Conservation (phyloP, 2,888 invertebrate species). For the Ormyrus rosae region DNA sequence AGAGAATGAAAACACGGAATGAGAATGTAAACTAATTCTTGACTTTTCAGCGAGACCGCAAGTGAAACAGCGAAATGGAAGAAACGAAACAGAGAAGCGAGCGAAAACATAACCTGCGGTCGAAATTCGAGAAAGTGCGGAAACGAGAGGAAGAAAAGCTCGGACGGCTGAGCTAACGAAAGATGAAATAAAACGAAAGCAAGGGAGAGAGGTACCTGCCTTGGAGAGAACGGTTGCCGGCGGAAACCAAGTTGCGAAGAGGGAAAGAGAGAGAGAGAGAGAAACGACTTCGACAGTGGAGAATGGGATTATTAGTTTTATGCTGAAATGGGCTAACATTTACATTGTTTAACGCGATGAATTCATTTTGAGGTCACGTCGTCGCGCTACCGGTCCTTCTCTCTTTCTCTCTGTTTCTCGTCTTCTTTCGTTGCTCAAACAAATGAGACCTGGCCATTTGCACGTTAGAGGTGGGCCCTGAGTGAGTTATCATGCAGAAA, state of each 20-base stretch:
- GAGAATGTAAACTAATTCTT: background rate
- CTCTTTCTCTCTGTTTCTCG: background rate
- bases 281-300: constrained; percentile 16
- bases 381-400: constrained; percentile 59
- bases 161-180: background rate
- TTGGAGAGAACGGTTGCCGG: constrained; percentile 68
- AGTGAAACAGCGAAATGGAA: background rate
- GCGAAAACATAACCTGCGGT: constrained; percentile 7
- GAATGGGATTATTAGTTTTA: constrained; percentile 70
- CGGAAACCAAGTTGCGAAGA: constrained; percentile 71
- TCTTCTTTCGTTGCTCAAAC: constrained; percentile 60
- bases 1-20: background rate
- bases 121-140: constrained; percentile 5
- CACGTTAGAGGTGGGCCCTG: too few species aligned
- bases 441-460: constrained; percentile 50
- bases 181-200: constrained; percentile 29
- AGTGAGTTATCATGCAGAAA: too few species aligned
- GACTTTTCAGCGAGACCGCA: background rate
- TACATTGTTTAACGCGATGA: constrained; percentile 75
- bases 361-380: constrained; percentile 69
- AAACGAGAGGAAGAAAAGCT: constrained; percentile 7
- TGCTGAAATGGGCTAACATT: constrained; percentile 72
- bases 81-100: background rate
- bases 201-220: constrained; percentile 4
- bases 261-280: constrained; percentile 41